These are phyloP conservation scores for Bucco capensis DNA, from an alignment of 2,113 vertebrate genomes.

Conservation along the genomic window DNA sequence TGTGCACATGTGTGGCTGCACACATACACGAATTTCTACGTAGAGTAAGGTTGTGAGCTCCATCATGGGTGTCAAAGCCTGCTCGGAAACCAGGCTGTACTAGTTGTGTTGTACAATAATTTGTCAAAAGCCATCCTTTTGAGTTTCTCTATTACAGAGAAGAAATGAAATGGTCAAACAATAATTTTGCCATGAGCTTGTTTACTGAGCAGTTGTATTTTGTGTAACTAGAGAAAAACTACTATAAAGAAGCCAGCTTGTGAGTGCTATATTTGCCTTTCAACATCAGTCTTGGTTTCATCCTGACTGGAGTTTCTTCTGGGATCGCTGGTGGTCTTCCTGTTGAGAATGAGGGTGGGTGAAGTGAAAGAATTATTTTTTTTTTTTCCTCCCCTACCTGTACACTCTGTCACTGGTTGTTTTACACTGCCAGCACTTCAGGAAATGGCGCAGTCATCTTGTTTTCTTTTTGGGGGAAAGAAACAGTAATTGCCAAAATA, in stretches of 20 bases:
- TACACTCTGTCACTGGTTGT: background rate
- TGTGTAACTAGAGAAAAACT: background rate
- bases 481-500: background rate
- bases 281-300: background rate
- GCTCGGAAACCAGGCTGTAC: background rate
- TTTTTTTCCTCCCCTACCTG: background rate
- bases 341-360: background rate
- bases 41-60: background rate
- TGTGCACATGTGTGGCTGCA: accelerated
- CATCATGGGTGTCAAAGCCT: accelerated
- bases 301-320: background rate
- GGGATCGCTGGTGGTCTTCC: background rate
- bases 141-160: background rate
- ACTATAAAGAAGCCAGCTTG: background rate
- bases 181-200: background rate
- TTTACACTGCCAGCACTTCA: background rate
- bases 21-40: accelerated
- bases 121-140: background rate
- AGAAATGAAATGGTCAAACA: background rate
- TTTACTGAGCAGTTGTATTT: background rate
- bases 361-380: background rate
- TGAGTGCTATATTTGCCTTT: background rate
- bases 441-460: background rate
- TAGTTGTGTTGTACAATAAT: background rate
- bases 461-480: background rate